Evolutionary conservation across 2,113 vertebrate genomes (phyloP), one percentile per base, ranked within the genome.

Genomic region (Ailuropoda melanoleuca): DNA sequence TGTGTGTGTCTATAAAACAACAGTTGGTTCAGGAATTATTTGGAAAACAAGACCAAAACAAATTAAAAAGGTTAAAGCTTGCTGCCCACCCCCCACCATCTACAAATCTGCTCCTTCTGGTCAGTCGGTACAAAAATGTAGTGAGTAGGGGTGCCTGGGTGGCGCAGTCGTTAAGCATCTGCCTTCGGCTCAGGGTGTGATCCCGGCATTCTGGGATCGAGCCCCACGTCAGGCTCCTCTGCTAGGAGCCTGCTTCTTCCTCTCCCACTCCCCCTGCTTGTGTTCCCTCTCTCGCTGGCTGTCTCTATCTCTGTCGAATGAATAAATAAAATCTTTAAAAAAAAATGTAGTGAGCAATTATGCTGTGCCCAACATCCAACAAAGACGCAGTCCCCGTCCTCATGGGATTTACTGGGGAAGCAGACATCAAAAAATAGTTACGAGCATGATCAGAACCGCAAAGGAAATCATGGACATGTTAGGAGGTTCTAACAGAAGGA

Each of bases 41-140:
- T 77, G 68, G 58, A 93, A 92, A 56, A 72, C 46, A 84, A 81
- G 55, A 88, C 12, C 12, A 77, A 88, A 78, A 74, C 5, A 58
- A 46, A 78, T 12, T 5, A n/a, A 56, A 56, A 78, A 88, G 48
- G 31, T 66, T 82, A 68, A 66, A 62, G 26, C 19, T 37, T 81
- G 12, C 4, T 50, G 43, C 7, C 2, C 0, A 18, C 6, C 0
- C 29, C 18, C 60, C 37, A 21, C 4, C 48, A 39, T 29, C 55
- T 68, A 72, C 55, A 77, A 82, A 74, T 37, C 55, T 23, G 4
- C 19, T 81, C 39, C 75, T 90, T 80, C 74, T n/a, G 24, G 53
- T 66, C 29, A 37, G 50, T 56, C 48, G 34, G 43, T 15, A n/a
- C 72, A 68, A 18, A 80, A 74, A 50, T 6, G 24, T 0, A 39